phyloP scores from a whole-genome alignment of 92 coral and sea anemone species.

The Zoanthus gigantus region DNA sequence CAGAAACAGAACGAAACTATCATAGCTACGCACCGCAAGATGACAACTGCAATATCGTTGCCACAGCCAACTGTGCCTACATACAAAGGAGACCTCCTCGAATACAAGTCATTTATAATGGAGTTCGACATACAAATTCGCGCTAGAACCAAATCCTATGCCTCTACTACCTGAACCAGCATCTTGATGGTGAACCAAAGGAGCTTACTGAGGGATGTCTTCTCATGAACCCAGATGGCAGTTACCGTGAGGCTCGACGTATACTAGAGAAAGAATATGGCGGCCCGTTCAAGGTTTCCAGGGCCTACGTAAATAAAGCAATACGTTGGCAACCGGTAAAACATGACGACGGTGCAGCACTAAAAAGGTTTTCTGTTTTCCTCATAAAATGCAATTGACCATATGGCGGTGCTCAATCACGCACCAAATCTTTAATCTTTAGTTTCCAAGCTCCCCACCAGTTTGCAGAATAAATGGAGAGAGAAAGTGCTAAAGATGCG shows the following conservation, averaged over 20 bases:
- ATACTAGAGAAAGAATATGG: slow-evolving; percentile 66
- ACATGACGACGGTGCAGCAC: slow-evolving; percentile 44
- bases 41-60: slow-evolving; percentile 66
- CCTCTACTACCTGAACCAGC: slow-evolving; percentile 66
- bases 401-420: slow-evolving; percentile 62
- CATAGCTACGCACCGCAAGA: slow-evolving; percentile 58
- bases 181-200: slow-evolving; percentile 67
- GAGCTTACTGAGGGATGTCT: slow-evolving; percentile 71
- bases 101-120: slow-evolving; percentile 61
- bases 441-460: slow-evolving; percentile 45
- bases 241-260: slow-evolving; percentile 61
- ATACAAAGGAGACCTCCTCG: slow-evolving; percentile 64
- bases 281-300: slow-evolving; percentile 63
- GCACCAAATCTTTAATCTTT: slow-evolving; percentile 70
- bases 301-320: slow-evolving; percentile 63
- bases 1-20: slow-evolving; percentile 55
- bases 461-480: slow-evolving; percentile 68
- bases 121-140: slow-evolving; percentile 59
- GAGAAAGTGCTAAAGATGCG: slow-evolving; percentile 57
- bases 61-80: slow-evolving; percentile 62
- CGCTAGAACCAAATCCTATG: slow-evolving; percentile 33
- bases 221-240: slow-evolving; percentile 54
- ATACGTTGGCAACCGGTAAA: slow-evolving; percentile 55
- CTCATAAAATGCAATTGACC: slow-evolving; percentile 59
- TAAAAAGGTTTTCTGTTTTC: slow-evolving; percentile 52